phyloP scores from a whole-genome alignment of 1,140 invertebrate species.

The Plectrocnemia conspersa region DNA sequence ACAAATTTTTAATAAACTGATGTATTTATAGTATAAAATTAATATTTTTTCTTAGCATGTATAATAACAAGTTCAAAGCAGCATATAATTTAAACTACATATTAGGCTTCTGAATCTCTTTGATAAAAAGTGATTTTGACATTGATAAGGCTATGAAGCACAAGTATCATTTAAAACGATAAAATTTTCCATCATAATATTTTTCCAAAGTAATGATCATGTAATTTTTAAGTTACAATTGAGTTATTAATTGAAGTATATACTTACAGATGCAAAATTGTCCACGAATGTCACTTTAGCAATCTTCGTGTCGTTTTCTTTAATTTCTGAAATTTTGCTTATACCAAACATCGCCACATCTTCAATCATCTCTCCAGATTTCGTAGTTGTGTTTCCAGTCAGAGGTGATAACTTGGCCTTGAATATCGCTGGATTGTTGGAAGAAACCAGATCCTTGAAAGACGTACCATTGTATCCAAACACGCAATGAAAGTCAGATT shows the following conservation, averaged over 20 bases:
- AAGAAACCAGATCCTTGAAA: neutral
- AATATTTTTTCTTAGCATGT: too few species aligned
- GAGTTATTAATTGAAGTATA: neutral
- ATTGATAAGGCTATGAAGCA: too few species aligned
- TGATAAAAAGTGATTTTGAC: too few species aligned
- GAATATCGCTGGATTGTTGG: neutral
- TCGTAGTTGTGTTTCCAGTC: too few species aligned
- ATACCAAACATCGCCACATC: conserved; percentile 13
- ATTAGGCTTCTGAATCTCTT: too few species aligned
- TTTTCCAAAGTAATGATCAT: neutral
- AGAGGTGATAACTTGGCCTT: conserved; percentile 18
- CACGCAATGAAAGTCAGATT: conserved; percentile 18
- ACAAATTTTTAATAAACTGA: too few species aligned
- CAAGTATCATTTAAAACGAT: too few species aligned
- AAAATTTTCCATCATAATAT: too few species aligned
- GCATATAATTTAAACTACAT: too few species aligned
- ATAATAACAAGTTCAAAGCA: too few species aligned
- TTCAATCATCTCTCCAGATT: conserved; percentile 3
- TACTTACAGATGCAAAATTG: conserved; percentile 19
- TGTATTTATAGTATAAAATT: too few species aligned
- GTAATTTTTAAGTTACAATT: neutral
- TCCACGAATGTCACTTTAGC: conserved; percentile 17
- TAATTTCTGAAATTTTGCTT: too few species aligned
- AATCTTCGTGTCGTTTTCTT: conserved; percentile 4
- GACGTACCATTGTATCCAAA: conserved; percentile 24